Base-by-base conservation (phyloP, 2,888 invertebrate species). In the Polydrusus tereticollis region DNA sequence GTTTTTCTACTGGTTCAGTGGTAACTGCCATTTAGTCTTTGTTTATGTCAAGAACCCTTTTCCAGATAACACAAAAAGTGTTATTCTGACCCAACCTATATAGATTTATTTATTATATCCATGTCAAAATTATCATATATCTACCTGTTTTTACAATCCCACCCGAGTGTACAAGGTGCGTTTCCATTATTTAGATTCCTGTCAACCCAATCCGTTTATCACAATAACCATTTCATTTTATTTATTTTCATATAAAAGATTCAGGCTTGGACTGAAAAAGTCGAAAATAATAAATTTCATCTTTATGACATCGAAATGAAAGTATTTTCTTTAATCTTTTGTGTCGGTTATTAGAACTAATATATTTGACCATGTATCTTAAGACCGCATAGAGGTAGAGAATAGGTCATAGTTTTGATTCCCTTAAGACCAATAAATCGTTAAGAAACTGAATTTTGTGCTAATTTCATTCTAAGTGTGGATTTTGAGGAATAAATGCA, bases 111-210 rank as follows among this genome's bases (percentile, higher is more conserved):
- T 67, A 68, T 52, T 20, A 60, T 59, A 60, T 57, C 21, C 21
- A 59, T 62, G 38, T 66, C 60, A 45, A 58, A 64, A 68, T 66
- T 66, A 72, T 72, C 64, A 68, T 72, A 67, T 26, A 60, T 63
- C 72, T 72, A 68, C 67, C 64, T 72, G 72, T 64, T 64, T 58
- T 64, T 10, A 33, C 14, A 50, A n/a, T 23, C 64, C 64, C 70
- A 59, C 59, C 45, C 23, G 55, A 14, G 20, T 45, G 29, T 50
- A 65, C 45, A 45, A 64, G 63, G 69, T 55, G 63, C 16, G 14
- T 63, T 63, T 57, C 41, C 69, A 69, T 69, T 69, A 69, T 69
- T 57, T 16, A 69, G 57, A 60, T 69, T 20, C 36, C 64, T 70
- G 65, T 70, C 64, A 70, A 57, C 62, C 63, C 69, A 65, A 70